phyloP scores from a whole-genome alignment of 2,888 invertebrate genomes.

The Fragum sueziense region DNA sequence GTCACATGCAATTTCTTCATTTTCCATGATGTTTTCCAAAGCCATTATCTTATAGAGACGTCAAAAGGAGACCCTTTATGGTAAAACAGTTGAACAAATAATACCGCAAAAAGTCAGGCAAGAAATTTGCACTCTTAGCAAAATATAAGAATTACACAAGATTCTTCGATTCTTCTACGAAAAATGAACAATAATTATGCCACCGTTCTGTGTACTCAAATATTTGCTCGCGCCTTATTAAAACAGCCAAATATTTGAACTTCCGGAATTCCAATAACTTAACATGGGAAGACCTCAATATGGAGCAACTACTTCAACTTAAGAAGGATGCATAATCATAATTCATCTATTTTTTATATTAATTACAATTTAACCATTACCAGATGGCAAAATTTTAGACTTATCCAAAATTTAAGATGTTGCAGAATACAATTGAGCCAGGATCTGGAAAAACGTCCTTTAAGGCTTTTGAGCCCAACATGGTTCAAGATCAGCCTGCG shows the following conservation, averaged over 20 bases:
- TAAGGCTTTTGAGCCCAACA: no score
- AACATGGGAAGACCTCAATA: slow-evolving; percentile 13
- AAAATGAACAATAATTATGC: neutral
- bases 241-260: slow-evolving; percentile 20
- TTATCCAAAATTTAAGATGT: no score
- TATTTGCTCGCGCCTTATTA: slow-evolving; percentile 1
- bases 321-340: no score
- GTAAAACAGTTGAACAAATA: no score
- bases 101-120: neutral
- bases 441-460: no score
- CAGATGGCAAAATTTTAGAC: neutral
- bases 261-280: neutral
- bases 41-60: no score
- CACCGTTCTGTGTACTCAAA: neutral
- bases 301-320: neutral
- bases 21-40: no score
- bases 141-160: neutral
- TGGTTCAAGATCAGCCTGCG: no score
- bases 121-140: neutral
- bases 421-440: no score
- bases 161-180: neutral
- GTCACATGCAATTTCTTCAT: no score
- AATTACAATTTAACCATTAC: neutral
- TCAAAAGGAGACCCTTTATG: no score
- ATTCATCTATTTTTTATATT: no score